These are phyloP conservation scores for Metopolophium dirhodum DNA, from an alignment of 1,140 invertebrate genomes.

Conservation along the genomic window DNA sequence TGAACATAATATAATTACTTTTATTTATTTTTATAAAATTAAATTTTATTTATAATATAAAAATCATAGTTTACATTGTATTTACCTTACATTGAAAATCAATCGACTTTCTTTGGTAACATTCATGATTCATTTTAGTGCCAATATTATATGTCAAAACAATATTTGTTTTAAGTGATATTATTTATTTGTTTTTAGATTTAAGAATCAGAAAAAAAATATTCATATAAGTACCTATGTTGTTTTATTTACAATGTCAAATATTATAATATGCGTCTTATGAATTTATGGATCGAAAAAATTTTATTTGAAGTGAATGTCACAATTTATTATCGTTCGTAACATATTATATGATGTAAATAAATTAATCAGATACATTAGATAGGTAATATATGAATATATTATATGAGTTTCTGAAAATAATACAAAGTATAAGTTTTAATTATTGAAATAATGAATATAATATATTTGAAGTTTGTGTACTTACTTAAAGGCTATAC, in stretches of 20 bases:
- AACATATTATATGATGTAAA: too few species aligned
- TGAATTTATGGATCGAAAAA: not conserved
- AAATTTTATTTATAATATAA: too few species aligned
- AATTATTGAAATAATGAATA: not conserved
- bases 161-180: too few species aligned
- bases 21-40: too few species aligned
- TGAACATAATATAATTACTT: not conserved
- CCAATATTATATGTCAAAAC: too few species aligned
- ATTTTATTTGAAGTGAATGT: not conserved
- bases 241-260: not conserved
- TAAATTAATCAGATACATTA: too few species aligned
- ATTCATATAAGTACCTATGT: too few species aligned
- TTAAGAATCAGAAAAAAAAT: too few species aligned
- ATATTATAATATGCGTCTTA: not conserved
- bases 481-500: not conserved
- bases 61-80: too few species aligned
- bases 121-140: not conserved
- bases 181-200: too few species aligned
- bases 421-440: not conserved
- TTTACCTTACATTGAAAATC: not conserved
- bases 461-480: not conserved
- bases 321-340: too few species aligned
- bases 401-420: not conserved
- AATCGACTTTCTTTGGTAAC: not conserved
- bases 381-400: not conserved